phyloP scores from a whole-genome alignment of 1,140 invertebrate genomes.

The Zophobas morio region DNA sequence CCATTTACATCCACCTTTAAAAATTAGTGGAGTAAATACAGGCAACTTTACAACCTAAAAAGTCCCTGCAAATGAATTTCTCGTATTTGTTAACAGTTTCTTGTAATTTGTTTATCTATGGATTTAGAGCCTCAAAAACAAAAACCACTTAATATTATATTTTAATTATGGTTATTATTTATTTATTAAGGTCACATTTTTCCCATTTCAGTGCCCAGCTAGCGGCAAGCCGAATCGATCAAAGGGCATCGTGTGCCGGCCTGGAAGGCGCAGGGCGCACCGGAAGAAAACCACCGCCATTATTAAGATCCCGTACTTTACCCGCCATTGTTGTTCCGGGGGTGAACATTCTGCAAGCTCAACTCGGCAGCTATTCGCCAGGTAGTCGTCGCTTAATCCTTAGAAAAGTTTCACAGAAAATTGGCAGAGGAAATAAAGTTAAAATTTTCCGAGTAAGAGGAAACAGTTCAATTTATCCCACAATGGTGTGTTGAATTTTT shows the following conservation, averaged over 20 bases:
- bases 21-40: no score
- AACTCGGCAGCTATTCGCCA: slow-evolving; percentile 76
- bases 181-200: neutral
- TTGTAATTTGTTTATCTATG: no score
- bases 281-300: slow-evolving; percentile 77
- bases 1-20: no score
- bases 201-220: slow-evolving; percentile 67
- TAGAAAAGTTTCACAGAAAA: neutral
- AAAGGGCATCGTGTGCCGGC: slow-evolving; percentile 64
- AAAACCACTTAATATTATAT: no score
- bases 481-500: no score
- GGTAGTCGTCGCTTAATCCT: slow-evolving; percentile 58
- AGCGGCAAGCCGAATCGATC: slow-evolving; percentile 62
- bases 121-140: no score
- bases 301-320: slow-evolving; percentile 87
- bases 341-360: slow-evolving; percentile 86
- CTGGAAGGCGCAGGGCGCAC: slow-evolving; percentile 60
- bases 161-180: neutral
- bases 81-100: no score
- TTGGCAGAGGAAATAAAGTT: neutral
- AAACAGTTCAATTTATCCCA: no score
- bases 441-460: neutral
- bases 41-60: no score
- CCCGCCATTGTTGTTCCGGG: slow-evolving; percentile 92
- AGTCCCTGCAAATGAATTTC: no score